Percentiles rank a stretch among this genome's conserved stretches.
Conservation (phyloP, 2,113 vertebrate species). For the Ptyas mucosa region DNA sequence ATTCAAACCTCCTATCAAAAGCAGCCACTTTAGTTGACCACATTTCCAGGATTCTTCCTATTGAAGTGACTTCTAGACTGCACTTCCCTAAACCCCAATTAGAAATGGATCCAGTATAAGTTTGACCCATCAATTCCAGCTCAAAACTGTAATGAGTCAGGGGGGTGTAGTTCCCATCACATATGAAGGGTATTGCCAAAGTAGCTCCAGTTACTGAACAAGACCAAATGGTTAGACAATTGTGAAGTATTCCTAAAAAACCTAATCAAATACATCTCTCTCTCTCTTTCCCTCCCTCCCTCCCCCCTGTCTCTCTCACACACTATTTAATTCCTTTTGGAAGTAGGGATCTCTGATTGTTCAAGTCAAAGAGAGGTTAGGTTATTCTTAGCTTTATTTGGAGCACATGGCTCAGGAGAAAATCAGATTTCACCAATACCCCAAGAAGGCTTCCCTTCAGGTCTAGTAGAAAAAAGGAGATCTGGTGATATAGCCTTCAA, state of each 20-base stretch:
- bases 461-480: background rate
- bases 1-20: conserved; percentile 23
- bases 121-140: background rate
- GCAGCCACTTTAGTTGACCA: conserved; percentile 30
- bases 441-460: background rate
- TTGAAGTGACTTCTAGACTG: background rate
- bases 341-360: background rate
- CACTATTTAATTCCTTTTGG: background rate
- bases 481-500: background rate
- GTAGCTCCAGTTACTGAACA: background rate
- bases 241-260: background rate
- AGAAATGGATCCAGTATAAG: background rate
- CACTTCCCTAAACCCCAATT: background rate
- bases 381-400: background rate
- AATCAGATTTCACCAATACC: background rate
- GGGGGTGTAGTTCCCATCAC: background rate
- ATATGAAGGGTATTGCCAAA: background rate
- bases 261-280: background rate
- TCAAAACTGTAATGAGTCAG: background rate
- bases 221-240: background rate
- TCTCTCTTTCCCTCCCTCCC: no score
- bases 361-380: background rate
- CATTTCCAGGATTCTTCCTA: background rate
- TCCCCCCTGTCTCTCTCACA: background rate
- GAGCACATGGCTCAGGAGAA: background rate